Percentiles rank a stretch among this genome's conserved stretches.
Conservation (phyloP, 2,113 vertebrate genomes). For the Sardina pilchardus region DNA sequence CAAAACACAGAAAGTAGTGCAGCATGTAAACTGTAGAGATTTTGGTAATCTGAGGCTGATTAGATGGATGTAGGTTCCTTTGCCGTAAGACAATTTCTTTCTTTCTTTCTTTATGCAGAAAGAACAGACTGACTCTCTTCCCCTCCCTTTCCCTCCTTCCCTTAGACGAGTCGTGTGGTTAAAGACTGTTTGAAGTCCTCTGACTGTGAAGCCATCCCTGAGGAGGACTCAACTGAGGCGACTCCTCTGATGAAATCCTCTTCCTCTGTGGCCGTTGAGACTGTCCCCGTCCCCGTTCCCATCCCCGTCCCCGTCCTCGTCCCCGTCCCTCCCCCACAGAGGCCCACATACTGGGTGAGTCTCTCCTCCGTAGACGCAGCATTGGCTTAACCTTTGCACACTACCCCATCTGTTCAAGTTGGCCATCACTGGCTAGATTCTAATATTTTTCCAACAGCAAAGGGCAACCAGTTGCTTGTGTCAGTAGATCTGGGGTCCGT, state of each 20-base stretch:
- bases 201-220: conserved; percentile 46
- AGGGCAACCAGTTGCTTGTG: too few relatives aligned
- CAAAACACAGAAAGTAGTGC: neutral
- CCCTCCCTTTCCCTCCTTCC: neutral
- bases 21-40: neutral
- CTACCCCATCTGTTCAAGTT: neutral
- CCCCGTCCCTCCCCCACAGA: neutral
- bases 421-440: neutral
- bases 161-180: conserved; percentile 50
- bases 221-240: conserved; percentile 59
- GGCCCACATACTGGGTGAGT: conserved; percentile 64
- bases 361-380: neutral
- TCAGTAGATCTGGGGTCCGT: too few relatives aligned
- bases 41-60: neutral
- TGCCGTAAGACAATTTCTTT: too few relatives aligned
- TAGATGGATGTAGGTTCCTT: neutral
- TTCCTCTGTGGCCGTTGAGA: conserved; percentile 34
- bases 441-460: too few relatives aligned
- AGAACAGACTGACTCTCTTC: neutral
- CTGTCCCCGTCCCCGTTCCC: conserved; percentile 30
- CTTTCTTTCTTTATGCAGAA: neutral
- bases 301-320: conserved; percentile 32
- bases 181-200: conserved; percentile 51
- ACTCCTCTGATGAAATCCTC: conserved; percentile 58
- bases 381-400: neutral